Percentiles rank a stretch among this genome's conserved stretches.
These are phyloP conservation scores for Acipenser ruthenus DNA, from an alignment of 2,797 vertebrate genomes.

Conservation along the genomic window DNA sequence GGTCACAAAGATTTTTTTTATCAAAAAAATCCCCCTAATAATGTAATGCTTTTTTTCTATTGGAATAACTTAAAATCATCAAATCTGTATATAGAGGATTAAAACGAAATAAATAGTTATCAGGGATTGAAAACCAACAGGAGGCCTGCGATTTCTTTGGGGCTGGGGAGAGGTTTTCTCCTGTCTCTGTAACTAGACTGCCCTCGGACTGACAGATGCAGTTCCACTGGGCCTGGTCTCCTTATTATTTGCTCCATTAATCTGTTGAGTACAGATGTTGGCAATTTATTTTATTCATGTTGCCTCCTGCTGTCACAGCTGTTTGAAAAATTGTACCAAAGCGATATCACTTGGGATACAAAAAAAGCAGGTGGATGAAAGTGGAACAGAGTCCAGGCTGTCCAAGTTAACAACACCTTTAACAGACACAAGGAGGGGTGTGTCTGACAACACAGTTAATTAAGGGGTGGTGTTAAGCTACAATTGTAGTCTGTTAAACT, in stretches of 20 bases:
- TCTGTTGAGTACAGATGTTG: slow-evolving; percentile 54
- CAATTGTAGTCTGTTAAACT: too few relatives aligned
- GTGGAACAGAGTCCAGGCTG: background rate
- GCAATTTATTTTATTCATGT: slow-evolving; percentile 46
- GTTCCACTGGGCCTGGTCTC: slow-evolving; percentile 42
- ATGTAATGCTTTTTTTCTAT: too few relatives aligned
- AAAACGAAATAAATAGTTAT: background rate
- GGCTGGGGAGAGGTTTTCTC: background rate
- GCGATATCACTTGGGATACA: background rate
- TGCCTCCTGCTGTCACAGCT: slow-evolving; percentile 54
- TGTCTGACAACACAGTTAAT: background rate
- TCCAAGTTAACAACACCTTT: too few relatives aligned
- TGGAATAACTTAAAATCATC: too few relatives aligned
- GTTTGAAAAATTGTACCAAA: slow-evolving; percentile 21
- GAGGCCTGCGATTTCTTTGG: background rate
- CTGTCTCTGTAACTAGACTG: slow-evolving; percentile 8
- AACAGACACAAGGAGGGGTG: background rate
- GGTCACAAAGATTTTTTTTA: too few relatives aligned
- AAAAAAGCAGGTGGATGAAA: slow-evolving; percentile 28
- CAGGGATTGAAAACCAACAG: background rate
- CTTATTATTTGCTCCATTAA: slow-evolving; percentile 54
- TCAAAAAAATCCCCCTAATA: too few relatives aligned
- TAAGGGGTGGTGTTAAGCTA: background rate
- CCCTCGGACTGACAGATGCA: slow-evolving; percentile 37
- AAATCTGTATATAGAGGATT: too few relatives aligned